Evolutionary conservation across 2,113 vertebrate species (phyloP).

Genomic region (Corythoichthys intestinalis): DNA sequence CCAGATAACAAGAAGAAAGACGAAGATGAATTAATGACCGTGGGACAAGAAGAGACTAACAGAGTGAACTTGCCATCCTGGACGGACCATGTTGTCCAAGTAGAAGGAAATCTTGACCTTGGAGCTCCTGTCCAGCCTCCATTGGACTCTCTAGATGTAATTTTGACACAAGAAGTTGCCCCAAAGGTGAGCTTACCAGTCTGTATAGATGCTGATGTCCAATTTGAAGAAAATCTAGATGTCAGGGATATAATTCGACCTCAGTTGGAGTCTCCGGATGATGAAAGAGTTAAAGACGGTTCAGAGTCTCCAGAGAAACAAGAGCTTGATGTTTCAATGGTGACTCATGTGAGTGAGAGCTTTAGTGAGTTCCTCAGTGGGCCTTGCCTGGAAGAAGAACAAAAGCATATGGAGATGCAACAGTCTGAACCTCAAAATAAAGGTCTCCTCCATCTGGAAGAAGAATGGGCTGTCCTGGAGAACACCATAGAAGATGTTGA

Average conservation of each 20-base stretch:
- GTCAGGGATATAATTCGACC: neutral
- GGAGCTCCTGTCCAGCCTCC: neutral
- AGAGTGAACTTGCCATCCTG: neutral
- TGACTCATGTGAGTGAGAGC: conserved; percentile 33
- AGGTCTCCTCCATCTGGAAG: conserved; percentile 6
- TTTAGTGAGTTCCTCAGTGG: conserved; percentile 28
- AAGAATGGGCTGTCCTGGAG: conserved; percentile 37
- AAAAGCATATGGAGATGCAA: conserved; percentile 25
- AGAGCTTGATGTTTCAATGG: conserved; percentile 31
- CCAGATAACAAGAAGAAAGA: neutral
- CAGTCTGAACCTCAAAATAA: conserved; percentile 22
- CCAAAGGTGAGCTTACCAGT: neutral
- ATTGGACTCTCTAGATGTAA: neutral
- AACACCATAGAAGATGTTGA: conserved; percentile 19
- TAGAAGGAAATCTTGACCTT: neutral
- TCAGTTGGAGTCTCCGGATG: neutral
- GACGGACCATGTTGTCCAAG: neutral
- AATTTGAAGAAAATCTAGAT: neutral
- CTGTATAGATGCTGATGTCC: neutral
- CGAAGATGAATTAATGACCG: neutral
- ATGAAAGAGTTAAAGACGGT: neutral
- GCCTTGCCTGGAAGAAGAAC: conserved; percentile 32
- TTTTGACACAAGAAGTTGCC: neutral
- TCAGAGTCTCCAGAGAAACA: conserved; percentile 6
- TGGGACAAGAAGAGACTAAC: neutral